Base-by-base conservation (phyloP, 2,113 vertebrate species). In the Neolamprologus caudopunctatus region DNA sequence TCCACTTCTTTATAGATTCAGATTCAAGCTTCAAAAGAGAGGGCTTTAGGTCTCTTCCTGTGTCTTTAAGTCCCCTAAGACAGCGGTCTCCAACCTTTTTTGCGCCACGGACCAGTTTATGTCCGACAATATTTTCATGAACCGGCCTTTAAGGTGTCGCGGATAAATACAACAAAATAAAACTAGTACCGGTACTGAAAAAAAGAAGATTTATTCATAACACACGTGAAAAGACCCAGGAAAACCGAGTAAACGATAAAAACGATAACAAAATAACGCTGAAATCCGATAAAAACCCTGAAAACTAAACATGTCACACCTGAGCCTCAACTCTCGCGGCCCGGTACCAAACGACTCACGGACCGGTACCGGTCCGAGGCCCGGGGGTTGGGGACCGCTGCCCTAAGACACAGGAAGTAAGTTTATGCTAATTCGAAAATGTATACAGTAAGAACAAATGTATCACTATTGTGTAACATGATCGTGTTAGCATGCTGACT, bases 101-200 rank as follows among this genome's bases (percentile, higher is more conserved):
- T 9, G 47, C 8, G 0, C 1, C 17, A 51, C 0, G 3, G 47
- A 51, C 17, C 4, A 3, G 0, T 51, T 51, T 51, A 51, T 51
- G 17, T 3, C 47, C 3, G 8, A 51, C 47, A 51, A 19, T 51
- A 51, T 51, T 9, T 19, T 51, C 47, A 51, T 0, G 3, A 4
- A 9, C 47, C 0, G 17, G 8, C 47, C 47, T 51, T 51, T 51
- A 51, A 51, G 0, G 47, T 51, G 47, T 51, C 0, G 2, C 0
- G 3, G 17, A 19, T 51, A 19, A 19, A 19, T 19, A 5, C 47
- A 51, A 51, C 47, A 51, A 51, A 19, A 3, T 9, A 51, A 51
- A 9, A 51, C 47, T 19, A 17, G 45, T 50, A 51, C 17, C 0
- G 8, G 17, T 50, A 9, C 47, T 0, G 3, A 5, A 51, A 51